phyloP scores from a whole-genome alignment of 2,888 invertebrate genomes.

The Cryptosula pallasiana region DNA sequence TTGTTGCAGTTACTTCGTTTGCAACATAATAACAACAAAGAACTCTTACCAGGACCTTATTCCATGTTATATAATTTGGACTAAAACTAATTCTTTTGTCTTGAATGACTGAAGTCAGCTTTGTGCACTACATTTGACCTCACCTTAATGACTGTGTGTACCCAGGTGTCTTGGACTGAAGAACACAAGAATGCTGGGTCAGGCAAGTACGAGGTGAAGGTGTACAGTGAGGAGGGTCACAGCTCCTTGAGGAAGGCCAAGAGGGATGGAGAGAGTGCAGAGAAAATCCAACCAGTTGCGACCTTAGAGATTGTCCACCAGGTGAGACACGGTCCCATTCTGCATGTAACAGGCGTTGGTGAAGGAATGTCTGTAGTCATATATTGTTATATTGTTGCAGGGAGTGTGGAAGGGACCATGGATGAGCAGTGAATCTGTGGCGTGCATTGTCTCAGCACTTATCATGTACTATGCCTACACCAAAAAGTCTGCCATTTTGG shows the following conservation, averaged over 20 bases:
- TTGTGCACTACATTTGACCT: no score
- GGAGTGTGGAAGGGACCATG: constrained; percentile 85
- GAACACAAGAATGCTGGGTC: constrained; percentile 20
- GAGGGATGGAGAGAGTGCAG: constrained; percentile 19
- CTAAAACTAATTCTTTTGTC: no score
- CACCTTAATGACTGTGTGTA: no score
- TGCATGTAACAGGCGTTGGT: no score
- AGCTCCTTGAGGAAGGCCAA: constrained; percentile 13
- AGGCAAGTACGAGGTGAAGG: neutral
- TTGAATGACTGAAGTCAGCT: no score
- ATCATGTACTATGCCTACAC: constrained; percentile 82
- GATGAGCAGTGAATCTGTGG: constrained; percentile 86
- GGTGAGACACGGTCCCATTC: no score
- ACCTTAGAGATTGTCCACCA: constrained; percentile 4
- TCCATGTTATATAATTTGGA: no score
- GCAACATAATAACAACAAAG: no score
- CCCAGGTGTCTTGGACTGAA: constrained; percentile 23
- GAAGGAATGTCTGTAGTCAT: no score
- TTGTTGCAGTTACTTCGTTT: no score
- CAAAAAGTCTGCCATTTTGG: constrained; percentile 60
- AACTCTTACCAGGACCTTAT: no score
- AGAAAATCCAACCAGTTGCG: neutral
- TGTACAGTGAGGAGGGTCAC: constrained; percentile 15
- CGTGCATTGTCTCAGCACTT: constrained; percentile 69
- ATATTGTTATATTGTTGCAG: no score